phyloP scores from a whole-genome alignment of 2,888 invertebrate species.

The Scelioninae gen. 1 region DNA sequence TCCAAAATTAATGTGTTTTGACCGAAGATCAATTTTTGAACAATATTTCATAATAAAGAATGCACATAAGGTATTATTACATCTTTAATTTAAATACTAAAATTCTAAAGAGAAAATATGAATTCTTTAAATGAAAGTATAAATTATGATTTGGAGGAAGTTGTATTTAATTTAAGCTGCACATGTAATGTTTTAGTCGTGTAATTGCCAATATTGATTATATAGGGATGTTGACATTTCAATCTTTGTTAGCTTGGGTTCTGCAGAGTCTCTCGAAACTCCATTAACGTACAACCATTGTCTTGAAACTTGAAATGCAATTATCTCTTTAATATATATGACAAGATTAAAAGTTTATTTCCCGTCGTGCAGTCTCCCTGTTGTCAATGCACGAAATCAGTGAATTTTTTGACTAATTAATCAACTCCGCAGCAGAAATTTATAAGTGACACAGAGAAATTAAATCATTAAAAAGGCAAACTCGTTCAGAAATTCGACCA shows the following conservation, averaged over 20 bases:
- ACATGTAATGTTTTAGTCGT: slow-evolving; percentile 29
- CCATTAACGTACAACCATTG: slow-evolving; percentile 47
- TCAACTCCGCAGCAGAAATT: not conserved
- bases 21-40: too few relatives aligned
- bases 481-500: not conserved
- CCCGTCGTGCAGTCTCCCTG: not conserved
- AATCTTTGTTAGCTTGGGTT: slow-evolving; percentile 38
- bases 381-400: not conserved
- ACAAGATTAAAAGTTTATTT: slow-evolving; percentile 52
- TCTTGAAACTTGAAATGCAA: slow-evolving; percentile 50
- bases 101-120: too few relatives aligned
- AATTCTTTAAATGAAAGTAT: too few relatives aligned
- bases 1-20: not conserved
- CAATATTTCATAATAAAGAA: not conserved
- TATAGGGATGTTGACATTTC: slow-evolving; percentile 43
- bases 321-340: slow-evolving; percentile 51
- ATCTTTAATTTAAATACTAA: too few relatives aligned
- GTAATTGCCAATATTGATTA: slow-evolving; percentile 43
- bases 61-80: too few relatives aligned
- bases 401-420: slow-evolving; percentile 29
- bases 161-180: slow-evolving; percentile 18
- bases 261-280: slow-evolving; percentile 33
- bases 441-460: not conserved
- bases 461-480: slow-evolving; percentile 4
- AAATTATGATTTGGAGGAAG: too few relatives aligned